Evolutionary conservation across 2,888 invertebrate species (phyloP), one percentile per base, ranked within the genome.

Genomic region (Endomychus coccineus): DNA sequence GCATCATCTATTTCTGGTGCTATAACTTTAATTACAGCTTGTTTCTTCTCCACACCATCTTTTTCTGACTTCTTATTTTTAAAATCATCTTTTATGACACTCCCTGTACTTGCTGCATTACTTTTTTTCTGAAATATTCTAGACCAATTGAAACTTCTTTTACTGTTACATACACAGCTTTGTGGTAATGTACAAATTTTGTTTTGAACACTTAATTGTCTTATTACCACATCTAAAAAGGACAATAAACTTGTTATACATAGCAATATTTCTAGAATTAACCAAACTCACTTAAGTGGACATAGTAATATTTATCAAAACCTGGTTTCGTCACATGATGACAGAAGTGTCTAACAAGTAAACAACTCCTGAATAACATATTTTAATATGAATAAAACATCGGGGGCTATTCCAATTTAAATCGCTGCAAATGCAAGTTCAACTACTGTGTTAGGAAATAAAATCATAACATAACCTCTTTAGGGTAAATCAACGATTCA

Each of bases 21-120:
- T 39, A 53, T 52, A 15, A 53, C 48, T 42, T 52, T 49, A 16
- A 55, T 36, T 21, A 51, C 43, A 5, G 52, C 42, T 4, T 44
- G 40, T 29, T 43, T 39, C 10, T 31, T 29, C 7, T 25, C 27
- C 2, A 19, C 13, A 13, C 12, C 16, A 23, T 33, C 16, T 34
- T 37, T 34, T 12, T 21, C 6, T 6, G 6, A 6, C 9, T 19
- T 19, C 21, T n/a, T n/a, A n/a, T 21, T 21, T 21, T 7, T 11
- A 9, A 24, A 15, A 16, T 15, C 21, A 21, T 34, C 30, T 1
- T 32, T 14, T 4, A 13, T 13, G 3, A 11, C 3, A 14, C 10
- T 23, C 12, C 15, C 32, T 13, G 16, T 27, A 17, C 27, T 17
- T 4, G 27, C 16, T 15, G 33, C n/a, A 21, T 6, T 21, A 21